These are phyloP conservation scores for Andrena bucephala DNA, from an alignment of 2,888 invertebrate species.

Conservation along the genomic window DNA sequence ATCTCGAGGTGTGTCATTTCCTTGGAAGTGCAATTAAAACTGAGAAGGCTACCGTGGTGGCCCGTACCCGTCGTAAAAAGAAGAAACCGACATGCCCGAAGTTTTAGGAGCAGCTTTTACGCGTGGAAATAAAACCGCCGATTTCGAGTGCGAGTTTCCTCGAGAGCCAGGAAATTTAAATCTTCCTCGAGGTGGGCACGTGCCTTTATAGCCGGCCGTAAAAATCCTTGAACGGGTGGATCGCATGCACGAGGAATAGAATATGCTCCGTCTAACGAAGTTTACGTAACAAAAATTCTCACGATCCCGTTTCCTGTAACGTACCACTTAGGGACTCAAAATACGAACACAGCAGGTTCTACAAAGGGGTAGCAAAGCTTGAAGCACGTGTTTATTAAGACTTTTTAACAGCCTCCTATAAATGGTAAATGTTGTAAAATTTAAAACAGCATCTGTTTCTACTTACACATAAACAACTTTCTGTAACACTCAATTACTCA, in stretches of 20 bases:
- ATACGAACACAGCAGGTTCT: not conserved
- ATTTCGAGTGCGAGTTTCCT: slow-evolving; percentile 69
- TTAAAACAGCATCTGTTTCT: too few relatives aligned
- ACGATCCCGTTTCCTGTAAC: slow-evolving; percentile 23
- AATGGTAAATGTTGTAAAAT: too few relatives aligned
- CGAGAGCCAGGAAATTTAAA: slow-evolving; percentile 76
- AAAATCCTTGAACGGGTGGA: slow-evolving; percentile 64
- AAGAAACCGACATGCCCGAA: slow-evolving; percentile 13
- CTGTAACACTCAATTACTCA: too few relatives aligned
- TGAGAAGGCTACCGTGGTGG: slow-evolving; percentile 44
- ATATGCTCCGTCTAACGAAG: slow-evolving; percentile 28
- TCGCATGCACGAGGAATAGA: slow-evolving; percentile 29
- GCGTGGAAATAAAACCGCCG: slow-evolving; percentile 70
- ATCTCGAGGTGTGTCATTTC: slow-evolving; percentile 40
- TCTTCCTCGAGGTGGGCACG: slow-evolving; percentile 65
- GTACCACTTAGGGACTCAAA: not conserved
- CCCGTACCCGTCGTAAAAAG: slow-evolving; percentile 67
- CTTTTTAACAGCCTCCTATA: too few relatives aligned
- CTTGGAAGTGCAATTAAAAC: slow-evolving; percentile 64
- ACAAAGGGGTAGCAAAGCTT: not conserved
- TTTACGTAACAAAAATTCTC: slow-evolving; percentile 31
- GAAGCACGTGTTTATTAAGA: not conserved
- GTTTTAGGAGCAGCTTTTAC: slow-evolving; percentile 59
- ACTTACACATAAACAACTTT: too few relatives aligned
- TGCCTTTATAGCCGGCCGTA: slow-evolving; percentile 70